Evolutionary conservation across 1,140 invertebrate genomes (phyloP), one percentile per base, ranked within the genome.

Genomic region (Eurytemora carolleeae): DNA sequence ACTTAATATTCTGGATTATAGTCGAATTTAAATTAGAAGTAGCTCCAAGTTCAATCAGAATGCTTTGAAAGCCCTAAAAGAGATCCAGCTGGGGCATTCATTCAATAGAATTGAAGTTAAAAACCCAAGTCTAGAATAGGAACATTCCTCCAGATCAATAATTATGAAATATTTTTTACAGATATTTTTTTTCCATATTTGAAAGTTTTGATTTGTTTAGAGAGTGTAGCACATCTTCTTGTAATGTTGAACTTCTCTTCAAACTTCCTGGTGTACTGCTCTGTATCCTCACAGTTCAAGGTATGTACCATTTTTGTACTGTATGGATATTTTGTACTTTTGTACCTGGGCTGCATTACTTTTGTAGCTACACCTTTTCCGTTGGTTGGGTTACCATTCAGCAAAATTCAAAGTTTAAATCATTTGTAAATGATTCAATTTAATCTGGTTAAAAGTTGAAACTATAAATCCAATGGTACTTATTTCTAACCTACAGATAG

Each of bases 181-280:
- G 31, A 44, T n/a, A 12, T 44, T 44, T 44, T 12, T 12, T 44
- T 44, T 44, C 7, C 7, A 12, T 12, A 12, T 44, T 44, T 44
- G 31, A 44, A 44, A 44, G 31, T 12, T 44, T 44, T 44, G 31
- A 44, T 44, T 44, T 44, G n/a, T 44, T 44, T 44, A 44, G 31
- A 44, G 31, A 44, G 31, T 44, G 55, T 62, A 17, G 57, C 60
- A 21, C 60, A 62, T 44, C 52, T 62, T 16, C 24, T 62, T 7
- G 21, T 62, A 16, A 62, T 62, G 60, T 22, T 62, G 19, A 62
- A 62, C 22, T 62, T 53, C 20, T 62, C 60, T 16, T 52, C 54
- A 19, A 62, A 62, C 55, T 62, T 62, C 24, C 25, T 62, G 25
- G 60, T 62, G n/a, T 62, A 62, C 55, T 62, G 60, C 25, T 53